These are phyloP conservation scores for Cyanoliseus patagonus DNA, from an alignment of 2,113 vertebrate genomes.

Conservation along the genomic window DNA sequence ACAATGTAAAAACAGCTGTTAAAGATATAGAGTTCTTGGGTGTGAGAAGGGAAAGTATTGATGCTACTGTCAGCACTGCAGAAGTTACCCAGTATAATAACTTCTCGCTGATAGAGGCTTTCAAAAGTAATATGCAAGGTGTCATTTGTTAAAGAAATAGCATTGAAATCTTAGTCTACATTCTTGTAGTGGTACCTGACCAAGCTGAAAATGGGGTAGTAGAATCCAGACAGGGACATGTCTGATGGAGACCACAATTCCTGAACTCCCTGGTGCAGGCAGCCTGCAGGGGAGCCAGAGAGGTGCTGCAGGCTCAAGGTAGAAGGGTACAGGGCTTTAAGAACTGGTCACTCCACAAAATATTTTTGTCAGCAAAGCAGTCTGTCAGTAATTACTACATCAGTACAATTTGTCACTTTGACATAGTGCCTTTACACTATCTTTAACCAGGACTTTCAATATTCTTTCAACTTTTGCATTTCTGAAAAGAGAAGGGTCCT, in stretches of 20 bases:
- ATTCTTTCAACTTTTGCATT: neutral
- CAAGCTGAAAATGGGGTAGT: neutral
- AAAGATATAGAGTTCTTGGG: neutral
- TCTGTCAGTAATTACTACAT: neutral
- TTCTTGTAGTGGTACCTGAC: neutral
- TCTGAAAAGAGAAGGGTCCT: neutral
- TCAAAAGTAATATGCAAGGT: neutral
- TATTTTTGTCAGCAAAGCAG: neutral
- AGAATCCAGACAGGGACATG: neutral
- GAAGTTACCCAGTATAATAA: neutral
- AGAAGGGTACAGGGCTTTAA: neutral
- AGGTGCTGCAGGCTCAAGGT: neutral
- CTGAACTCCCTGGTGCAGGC: neutral
- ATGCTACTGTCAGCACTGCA: neutral
- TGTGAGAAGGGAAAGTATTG: rapidly evolving
- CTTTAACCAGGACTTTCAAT: neutral
- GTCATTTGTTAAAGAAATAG: neutral
- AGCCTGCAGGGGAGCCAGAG: neutral
- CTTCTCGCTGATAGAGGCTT: neutral
- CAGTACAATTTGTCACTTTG: neutral
- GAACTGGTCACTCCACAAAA: neutral
- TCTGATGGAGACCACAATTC: neutral
- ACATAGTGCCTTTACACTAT: neutral
- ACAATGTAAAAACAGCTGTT: neutral
- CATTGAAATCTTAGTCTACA: neutral